Evolutionary conservation across 2,113 vertebrate genomes (phyloP), one percentile per base, ranked within the genome.

Genomic region (Catharus bicknelli): DNA sequence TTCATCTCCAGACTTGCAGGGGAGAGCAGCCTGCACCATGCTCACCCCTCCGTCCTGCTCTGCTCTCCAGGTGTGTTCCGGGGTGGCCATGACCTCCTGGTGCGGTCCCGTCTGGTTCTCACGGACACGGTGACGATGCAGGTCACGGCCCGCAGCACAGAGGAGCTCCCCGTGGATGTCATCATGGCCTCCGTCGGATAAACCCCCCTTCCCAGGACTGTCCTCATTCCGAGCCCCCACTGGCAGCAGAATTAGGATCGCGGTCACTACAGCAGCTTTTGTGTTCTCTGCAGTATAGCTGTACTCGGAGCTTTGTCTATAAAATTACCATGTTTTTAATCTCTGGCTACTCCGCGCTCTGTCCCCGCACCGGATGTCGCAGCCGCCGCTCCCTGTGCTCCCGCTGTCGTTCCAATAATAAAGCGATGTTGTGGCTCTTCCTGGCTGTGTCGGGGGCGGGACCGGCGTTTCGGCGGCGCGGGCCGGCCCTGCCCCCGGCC

Each of bases 121-220:
- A 97, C 98, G 3, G 98, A 98, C 70, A 97, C 97, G 0, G 98
- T 98, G 79, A 98, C 98, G 0, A 98, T 98, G 98, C 98, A 98
- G 54, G 98, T 98, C 38, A 98, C 98, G 0, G 98, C 98, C 20
- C 97, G 98, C 83, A 98, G 98, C 32, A 62, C 94, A 1, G 97
- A 98, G 79, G 98, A 98, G 83, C 93, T 98, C 67, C 98, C 98
- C 0, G 98, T 98, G 40, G 98, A 98, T 14, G 93, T 98, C 34
- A 59, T 98, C 94, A 96, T 98, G 97, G 97, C 98, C 0, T 98
- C 98, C 0, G 98, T 98, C 1, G 98, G 98, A 90, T 98, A 96
- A 94, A 36, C 32, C 2, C 2, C 54, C 16, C 4, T 5, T 30
- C 7, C 68, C 55, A 11, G 63, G 27, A 29, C 87, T 48, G 63